Evolutionary conservation across 2,797 vertebrate species (phyloP).

Genomic region (Gila robusta): DNA sequence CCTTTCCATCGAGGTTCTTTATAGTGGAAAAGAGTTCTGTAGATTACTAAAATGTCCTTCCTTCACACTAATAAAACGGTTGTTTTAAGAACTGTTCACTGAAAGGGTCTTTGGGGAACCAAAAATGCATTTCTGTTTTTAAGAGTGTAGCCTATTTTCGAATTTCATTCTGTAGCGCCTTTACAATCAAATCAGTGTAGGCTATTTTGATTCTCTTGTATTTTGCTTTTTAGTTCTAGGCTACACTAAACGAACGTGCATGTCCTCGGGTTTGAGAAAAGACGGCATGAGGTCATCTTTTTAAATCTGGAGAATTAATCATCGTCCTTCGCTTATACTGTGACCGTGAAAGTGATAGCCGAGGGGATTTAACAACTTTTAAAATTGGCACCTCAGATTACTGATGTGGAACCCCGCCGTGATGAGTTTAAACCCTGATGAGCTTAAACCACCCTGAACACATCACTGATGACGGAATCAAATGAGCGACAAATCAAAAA

Average conservation of each 20-base stretch:
- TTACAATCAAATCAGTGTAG: background rate
- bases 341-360: constrained; percentile 66
- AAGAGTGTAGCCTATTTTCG: too few relatives aligned
- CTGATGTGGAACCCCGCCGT: constrained; percentile 40
- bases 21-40: too few relatives aligned
- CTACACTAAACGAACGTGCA: background rate
- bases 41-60: too few relatives aligned
- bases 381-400: constrained; percentile 45
- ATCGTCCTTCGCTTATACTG: background rate
- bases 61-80: too few relatives aligned
- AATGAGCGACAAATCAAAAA: background rate
- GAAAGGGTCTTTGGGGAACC: too few relatives aligned
- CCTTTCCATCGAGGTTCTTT: too few relatives aligned
- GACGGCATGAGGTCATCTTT: background rate
- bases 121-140: too few relatives aligned
- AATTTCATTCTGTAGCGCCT: too few relatives aligned
- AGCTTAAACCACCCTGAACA: constrained; percentile 48
- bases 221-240: background rate
- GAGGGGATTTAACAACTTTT: constrained; percentile 70
- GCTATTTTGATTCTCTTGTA: background rate
- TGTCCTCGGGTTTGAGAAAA: background rate
- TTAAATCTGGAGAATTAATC: constrained; percentile 39
- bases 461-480: constrained; percentile 35
- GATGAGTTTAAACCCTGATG: constrained; percentile 58
- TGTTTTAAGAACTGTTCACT: too few relatives aligned